Percentiles rank a stretch among this genome's conserved stretches.
Evolutionary conservation across 2,113 vertebrate species (phyloP).

Genomic region (Lophius piscatorius): DNA sequence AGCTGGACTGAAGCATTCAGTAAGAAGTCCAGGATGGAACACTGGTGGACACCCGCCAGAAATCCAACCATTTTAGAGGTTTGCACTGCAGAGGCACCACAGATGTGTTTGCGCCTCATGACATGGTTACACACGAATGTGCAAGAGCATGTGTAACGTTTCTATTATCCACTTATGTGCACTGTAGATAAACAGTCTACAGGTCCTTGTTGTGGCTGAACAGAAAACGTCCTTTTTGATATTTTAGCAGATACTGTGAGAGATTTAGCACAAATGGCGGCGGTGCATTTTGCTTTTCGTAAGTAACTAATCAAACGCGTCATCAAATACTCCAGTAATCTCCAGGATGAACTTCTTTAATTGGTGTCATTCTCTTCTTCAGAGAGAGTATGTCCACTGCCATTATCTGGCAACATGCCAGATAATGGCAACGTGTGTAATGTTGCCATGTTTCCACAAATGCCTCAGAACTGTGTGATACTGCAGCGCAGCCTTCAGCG

Average conservation of each 20-base stretch:
- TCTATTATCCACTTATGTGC: neutral
- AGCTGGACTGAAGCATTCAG: conserved; percentile 87
- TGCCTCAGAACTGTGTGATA: conserved; percentile 83
- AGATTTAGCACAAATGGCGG: neutral
- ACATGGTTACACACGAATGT: neutral
- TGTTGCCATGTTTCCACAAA: conserved; percentile 53
- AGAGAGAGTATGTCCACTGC: too few relatives aligned
- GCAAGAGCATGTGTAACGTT: neutral
- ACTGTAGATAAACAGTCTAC: neutral
- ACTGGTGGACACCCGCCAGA: conserved; percentile 75
- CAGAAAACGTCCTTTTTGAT: too few relatives aligned
- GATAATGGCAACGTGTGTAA: conserved; percentile 30
- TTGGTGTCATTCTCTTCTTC: conserved; percentile 3
- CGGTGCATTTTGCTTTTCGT: too few relatives aligned
- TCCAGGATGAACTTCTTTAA: neutral
- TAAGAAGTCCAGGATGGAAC: conserved; percentile 75
- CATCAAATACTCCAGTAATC: neutral
- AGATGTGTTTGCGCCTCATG: neutral
- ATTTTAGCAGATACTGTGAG: neutral
- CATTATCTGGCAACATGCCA: too few relatives aligned
- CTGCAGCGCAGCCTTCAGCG: conserved; percentile 87
- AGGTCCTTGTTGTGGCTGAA: too few relatives aligned
- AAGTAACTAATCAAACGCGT: too few relatives aligned
- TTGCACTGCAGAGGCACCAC: conserved; percentile 10
- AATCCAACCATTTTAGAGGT: conserved; percentile 16